Evolutionary conservation across 2,888 invertebrate species (phyloP).

Genomic region (Synergus gifuensis): DNA sequence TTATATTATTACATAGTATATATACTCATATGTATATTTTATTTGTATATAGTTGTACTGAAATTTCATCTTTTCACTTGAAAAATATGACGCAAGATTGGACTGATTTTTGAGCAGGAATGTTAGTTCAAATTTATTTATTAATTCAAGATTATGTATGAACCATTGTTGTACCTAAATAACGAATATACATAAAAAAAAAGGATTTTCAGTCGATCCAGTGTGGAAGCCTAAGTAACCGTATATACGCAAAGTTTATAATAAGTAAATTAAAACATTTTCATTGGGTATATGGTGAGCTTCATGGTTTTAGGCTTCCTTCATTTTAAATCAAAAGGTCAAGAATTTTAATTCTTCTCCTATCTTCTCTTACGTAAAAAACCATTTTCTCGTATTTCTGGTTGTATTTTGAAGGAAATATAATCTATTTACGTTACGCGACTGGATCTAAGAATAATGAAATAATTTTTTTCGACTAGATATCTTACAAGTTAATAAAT

Average conservation of each 20-base stretch:
- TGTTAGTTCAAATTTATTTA: conserved; percentile 52
- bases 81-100: conserved; percentile 15
- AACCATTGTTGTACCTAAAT: conserved; percentile 68
- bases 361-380: conserved; percentile 1
- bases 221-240: conserved; percentile 31
- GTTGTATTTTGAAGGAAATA: neutral
- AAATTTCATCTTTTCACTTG: conserved; percentile 27
- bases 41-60: conserved; percentile 35
- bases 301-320: conserved; percentile 35
- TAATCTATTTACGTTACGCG: neutral
- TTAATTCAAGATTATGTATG: conserved; percentile 65
- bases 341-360: neutral
- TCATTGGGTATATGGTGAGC: neutral
- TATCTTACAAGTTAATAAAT: conserved; percentile 5
- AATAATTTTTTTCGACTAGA: neutral
- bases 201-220: conserved; percentile 18
- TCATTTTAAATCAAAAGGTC: conserved; percentile 20
- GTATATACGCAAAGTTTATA: neutral
- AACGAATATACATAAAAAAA: conserved; percentile 62
- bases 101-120: conserved; percentile 50
- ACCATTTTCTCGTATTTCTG: neutral
- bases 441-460: conserved; percentile 15
- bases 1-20: conserved; percentile 17
- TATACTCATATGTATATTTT: conserved; percentile 33
- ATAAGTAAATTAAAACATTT: neutral